Percentiles rank a stretch among this genome's conserved stretches.
Conservation (phyloP, 2,797 vertebrate genomes). For the Clamator glandarius region DNA sequence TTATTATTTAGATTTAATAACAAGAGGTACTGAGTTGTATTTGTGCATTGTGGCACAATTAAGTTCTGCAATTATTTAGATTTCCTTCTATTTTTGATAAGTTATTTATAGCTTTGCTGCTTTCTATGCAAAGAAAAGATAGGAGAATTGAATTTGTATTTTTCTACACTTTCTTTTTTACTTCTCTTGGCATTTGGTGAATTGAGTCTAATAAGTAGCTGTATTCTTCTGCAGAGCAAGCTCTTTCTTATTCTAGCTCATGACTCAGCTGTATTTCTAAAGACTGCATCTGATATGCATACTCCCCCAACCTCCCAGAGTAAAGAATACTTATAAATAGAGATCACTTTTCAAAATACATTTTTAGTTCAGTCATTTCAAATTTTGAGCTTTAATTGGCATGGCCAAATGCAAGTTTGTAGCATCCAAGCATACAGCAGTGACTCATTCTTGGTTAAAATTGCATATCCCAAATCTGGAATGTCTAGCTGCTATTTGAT, state of each 20-base stretch:
- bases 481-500: not conserved
- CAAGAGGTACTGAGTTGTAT: not conserved
- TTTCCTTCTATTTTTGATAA: not conserved
- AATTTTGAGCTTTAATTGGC: conserved; percentile 35
- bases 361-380: not conserved
- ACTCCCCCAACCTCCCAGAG: not conserved
- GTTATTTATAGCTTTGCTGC: not conserved
- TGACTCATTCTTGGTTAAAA: conserved; percentile 34
- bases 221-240: not conserved
- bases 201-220: not conserved
- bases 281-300: not conserved
- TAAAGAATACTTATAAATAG: not conserved
- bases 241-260: not conserved
- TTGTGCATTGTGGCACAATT: not conserved
- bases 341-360: not conserved
- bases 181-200: not conserved
- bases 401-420: conserved; percentile 3
- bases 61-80: not conserved
- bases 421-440: not conserved
- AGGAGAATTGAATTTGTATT: not conserved
- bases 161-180: not conserved
- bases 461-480: not conserved
- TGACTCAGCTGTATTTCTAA: conserved; percentile 52
- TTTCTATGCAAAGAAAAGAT: not conserved
- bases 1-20: not conserved